Evolutionary conservation across 1,140 invertebrate genomes (phyloP).

Genomic region (Scylla paramamosain): DNA sequence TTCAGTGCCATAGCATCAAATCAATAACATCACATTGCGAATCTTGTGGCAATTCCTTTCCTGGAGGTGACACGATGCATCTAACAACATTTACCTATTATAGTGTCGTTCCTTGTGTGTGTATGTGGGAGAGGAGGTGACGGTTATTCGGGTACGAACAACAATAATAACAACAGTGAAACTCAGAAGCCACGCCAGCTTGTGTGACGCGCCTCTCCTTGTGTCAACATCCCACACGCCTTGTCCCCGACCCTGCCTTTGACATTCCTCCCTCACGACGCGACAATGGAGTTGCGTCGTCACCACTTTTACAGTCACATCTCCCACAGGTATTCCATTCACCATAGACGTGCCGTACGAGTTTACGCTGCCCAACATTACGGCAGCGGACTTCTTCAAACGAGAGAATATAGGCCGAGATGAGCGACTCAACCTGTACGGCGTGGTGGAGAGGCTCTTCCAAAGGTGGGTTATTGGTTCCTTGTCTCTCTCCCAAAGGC

Average conservation of each 20-base stretch:
- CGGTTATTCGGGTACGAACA: neutral
- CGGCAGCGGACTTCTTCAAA: neutral
- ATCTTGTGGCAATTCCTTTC: no score
- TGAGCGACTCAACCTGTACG: conserved; percentile 43
- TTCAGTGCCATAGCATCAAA: no score
- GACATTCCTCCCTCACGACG: neutral
- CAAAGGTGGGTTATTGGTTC: conserved; percentile 29
- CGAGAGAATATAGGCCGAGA: neutral
- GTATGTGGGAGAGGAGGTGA: no score
- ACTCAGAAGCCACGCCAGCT: neutral
- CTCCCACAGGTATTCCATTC: conserved; percentile 33
- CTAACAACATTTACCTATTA: no score
- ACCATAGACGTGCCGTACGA: conserved; percentile 58
- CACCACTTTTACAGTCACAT: neutral
- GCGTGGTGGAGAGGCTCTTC: conserved; percentile 47
- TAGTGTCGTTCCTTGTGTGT: no score
- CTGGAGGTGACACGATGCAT: no score
- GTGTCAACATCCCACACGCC: neutral
- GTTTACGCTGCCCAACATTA: conserved; percentile 56
- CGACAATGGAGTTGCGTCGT: neutral
- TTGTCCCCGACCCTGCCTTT: neutral
- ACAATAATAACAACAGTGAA: neutral
- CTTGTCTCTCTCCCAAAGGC: neutral
- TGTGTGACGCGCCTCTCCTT: neutral
- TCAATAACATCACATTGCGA: no score